phyloP scores from a whole-genome alignment of 2,113 vertebrate species.

The Pyrgilauda ruficollis region DNA sequence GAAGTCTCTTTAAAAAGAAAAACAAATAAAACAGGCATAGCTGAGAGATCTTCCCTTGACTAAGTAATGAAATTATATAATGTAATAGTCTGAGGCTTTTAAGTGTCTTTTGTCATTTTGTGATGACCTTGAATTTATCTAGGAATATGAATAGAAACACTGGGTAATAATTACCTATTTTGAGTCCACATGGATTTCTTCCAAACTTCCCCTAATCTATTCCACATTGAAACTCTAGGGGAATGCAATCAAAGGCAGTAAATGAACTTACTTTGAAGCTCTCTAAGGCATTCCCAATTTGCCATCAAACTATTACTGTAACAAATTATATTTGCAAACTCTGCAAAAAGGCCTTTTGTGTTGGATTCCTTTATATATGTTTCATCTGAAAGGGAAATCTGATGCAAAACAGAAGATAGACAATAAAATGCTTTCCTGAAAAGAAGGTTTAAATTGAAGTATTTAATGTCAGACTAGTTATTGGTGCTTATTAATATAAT shows the following conservation, averaged over 20 bases:
- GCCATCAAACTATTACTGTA: background rate
- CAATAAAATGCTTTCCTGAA: background rate
- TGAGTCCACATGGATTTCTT: background rate
- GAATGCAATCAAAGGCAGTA: conserved; percentile 10
- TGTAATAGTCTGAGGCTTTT: background rate
- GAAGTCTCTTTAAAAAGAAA: background rate
- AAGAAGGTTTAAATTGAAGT: background rate
- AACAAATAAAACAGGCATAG: background rate
- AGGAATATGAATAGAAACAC: background rate
- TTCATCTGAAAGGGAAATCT: background rate
- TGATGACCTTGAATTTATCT: background rate
- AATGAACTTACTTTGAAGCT: conserved; percentile 5
- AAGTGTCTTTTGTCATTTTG: background rate
- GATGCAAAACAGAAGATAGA: background rate
- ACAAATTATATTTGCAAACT: background rate
- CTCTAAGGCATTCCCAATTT: conserved; percentile 7
- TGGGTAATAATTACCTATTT: background rate
- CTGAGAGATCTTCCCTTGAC: background rate
- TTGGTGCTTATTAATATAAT: background rate
- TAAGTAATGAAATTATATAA: background rate
- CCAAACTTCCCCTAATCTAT: background rate
- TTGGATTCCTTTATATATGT: background rate
- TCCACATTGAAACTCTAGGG: background rate
- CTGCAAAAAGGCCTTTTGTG: background rate
- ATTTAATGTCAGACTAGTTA: background rate